Evolutionary conservation across 2,113 vertebrate genomes (phyloP).

Genomic region (Salvelinus alpinus): DNA sequence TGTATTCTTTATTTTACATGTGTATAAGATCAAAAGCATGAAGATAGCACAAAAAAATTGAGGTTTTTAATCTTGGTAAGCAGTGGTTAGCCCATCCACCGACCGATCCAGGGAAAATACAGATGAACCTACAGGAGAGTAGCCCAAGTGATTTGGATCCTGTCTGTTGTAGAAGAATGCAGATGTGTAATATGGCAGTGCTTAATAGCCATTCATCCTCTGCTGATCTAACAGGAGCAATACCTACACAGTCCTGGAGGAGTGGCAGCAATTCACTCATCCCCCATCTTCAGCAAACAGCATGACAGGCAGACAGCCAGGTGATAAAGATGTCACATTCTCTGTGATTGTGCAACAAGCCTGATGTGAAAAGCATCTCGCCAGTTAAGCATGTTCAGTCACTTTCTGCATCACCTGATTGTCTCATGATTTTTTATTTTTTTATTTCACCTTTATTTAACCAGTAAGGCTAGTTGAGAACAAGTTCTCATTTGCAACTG

Average conservation of each 20-base stretch:
- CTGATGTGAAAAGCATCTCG: constrained; percentile 19
- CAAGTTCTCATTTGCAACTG: too few relatives aligned
- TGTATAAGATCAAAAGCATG: not conserved
- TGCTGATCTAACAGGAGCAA: not conserved
- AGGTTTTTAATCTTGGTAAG: not conserved
- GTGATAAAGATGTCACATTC: not conserved
- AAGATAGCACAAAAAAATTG: not conserved
- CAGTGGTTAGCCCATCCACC: not conserved
- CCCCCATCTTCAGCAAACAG: not conserved
- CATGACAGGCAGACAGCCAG: not conserved
- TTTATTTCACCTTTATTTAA: too few relatives aligned
- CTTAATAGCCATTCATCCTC: not conserved
- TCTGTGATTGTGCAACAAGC: constrained; percentile 7
- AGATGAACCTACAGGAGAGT: not conserved
- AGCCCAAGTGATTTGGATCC: not conserved
- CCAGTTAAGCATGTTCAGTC: constrained; percentile 33
- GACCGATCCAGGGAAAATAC: not conserved
- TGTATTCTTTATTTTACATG: not conserved
- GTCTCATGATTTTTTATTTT: not conserved
- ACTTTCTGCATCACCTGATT: constrained; percentile 24
- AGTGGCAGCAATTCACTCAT: not conserved
- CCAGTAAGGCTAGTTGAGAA: too few relatives aligned
- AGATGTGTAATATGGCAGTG: not conserved
- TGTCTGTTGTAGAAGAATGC: not conserved
- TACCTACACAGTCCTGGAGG: not conserved